Percentiles rank a stretch among this genome's conserved stretches.
Evolutionary conservation across 2,113 vertebrate species (phyloP).

Genomic region (Grantiella picta): DNA sequence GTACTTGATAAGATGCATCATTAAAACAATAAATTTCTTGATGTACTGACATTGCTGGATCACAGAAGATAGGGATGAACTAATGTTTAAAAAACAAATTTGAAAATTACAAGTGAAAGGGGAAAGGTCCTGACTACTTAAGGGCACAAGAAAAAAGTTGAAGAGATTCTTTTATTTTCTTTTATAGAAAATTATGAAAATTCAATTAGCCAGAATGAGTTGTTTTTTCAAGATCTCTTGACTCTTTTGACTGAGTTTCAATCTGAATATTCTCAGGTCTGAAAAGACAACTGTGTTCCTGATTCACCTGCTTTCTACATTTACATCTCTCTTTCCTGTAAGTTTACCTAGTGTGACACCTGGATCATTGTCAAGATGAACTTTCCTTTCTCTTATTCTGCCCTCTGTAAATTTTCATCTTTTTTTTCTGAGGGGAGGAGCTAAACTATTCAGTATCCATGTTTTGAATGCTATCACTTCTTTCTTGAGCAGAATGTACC

Average conservation of each 20-base stretch:
- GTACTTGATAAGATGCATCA: background rate
- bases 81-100: background rate
- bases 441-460: background rate
- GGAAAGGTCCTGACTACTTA: background rate
- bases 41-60: background rate
- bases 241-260: background rate
- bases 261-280: background rate
- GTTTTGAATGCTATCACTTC: background rate
- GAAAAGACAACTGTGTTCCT: background rate
- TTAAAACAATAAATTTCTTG: background rate
- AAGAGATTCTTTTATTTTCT: background rate
- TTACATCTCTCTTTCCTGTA: background rate
- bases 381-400: background rate
- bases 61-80: background rate
- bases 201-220: background rate
- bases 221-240: background rate
- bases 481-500: background rate
- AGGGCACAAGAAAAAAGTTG: background rate
- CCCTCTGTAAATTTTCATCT: background rate
- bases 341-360: background rate
- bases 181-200: background rate
- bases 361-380: background rate
- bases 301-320: background rate
- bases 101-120: background rate
- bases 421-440: rapidly evolving